phyloP scores from a whole-genome alignment of 2,113 vertebrate species.

The Tricholaema leucomelas region DNA sequence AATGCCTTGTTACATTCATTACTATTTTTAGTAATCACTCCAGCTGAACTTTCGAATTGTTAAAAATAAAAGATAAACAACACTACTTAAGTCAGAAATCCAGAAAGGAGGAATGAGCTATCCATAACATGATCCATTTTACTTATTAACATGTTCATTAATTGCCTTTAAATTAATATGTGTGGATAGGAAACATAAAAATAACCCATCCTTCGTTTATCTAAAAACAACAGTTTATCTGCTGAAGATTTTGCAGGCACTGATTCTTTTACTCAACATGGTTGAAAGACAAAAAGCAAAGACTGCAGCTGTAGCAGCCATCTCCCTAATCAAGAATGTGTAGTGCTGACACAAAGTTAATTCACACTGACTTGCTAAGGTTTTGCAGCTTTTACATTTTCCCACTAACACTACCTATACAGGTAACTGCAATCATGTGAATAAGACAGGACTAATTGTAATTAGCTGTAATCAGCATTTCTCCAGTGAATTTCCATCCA shows the following conservation, averaged over 20 bases:
- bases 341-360: neutral
- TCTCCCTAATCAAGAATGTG: neutral
- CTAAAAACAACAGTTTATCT: neutral
- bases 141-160: neutral
- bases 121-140: neutral
- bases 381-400: neutral
- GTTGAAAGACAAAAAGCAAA: neutral
- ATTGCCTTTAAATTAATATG: neutral
- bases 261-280: neutral
- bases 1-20: constrained; percentile 52
- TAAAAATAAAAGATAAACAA: constrained; percentile 6
- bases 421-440: neutral
- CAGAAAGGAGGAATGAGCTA: neutral
- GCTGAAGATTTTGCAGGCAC: neutral
- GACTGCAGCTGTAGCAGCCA: neutral
- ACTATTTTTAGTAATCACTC: constrained; percentile 55
- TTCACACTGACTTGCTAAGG: neutral
- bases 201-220: neutral
- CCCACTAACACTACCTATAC: neutral
- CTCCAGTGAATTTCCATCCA: neutral
- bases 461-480: neutral
- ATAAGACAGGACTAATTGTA: neutral
- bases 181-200: neutral
- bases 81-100: neutral
- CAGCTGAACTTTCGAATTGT: constrained; percentile 28